Evolutionary conservation across 2,797 vertebrate species (phyloP).

Genomic region (Girardinus metallicus): DNA sequence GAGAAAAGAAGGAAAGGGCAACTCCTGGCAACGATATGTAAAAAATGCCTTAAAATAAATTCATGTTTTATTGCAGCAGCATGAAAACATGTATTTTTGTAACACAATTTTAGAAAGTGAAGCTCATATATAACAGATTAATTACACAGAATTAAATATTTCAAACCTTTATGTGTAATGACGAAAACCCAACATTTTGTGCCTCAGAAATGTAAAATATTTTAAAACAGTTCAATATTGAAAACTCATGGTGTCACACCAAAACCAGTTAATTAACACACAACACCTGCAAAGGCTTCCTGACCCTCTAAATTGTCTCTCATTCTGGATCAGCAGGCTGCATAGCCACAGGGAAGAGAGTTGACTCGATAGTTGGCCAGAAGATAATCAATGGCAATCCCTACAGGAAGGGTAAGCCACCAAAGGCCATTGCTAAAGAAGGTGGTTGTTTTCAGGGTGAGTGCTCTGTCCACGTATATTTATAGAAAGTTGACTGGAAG

Average conservation of each 20-base stretch:
- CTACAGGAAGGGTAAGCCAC: not conserved
- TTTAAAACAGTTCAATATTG: not conserved
- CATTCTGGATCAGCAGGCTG: not conserved
- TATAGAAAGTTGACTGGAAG: not conserved
- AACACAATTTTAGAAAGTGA: not conserved
- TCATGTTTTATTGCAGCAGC: not conserved
- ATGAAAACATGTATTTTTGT: no score
- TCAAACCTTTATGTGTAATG: not conserved
- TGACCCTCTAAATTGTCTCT: not conserved
- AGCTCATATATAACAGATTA: not conserved
- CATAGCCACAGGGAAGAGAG: not conserved
- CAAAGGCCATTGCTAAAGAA: not conserved
- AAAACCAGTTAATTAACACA: not conserved
- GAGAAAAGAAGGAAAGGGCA: slow-evolving; percentile 23
- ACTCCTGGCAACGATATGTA: not conserved
- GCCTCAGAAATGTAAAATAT: not conserved
- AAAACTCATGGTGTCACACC: not conserved
- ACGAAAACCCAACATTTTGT: not conserved
- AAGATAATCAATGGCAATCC: not conserved
- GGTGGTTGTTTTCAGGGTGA: not conserved
- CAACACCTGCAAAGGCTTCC: not conserved
- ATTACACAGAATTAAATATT: not conserved
- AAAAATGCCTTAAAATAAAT: not conserved
- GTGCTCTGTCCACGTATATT: not conserved
- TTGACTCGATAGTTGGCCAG: not conserved